Percentiles rank a stretch among this genome's conserved stretches.
Evolutionary conservation across 2,888 invertebrate species (phyloP).

Genomic region (Cyclophora albipunctata): DNA sequence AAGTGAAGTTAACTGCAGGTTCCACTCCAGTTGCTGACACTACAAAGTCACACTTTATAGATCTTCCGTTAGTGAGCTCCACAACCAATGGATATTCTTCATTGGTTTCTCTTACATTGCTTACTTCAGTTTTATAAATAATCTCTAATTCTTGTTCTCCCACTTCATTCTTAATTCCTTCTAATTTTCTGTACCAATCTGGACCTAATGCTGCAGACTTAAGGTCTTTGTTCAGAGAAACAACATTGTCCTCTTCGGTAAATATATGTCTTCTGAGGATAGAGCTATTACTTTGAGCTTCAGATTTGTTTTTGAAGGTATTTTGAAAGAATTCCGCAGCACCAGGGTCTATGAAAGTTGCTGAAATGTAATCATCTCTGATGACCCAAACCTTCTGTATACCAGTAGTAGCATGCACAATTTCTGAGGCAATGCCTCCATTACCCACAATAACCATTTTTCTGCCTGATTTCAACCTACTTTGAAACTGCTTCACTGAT

Average conservation of each 20-base stretch:
- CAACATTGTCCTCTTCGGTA: conserved; percentile 68
- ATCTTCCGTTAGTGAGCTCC: conserved; percentile 81
- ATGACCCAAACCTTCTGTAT: conserved; percentile 95
- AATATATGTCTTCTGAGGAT: conserved; percentile 80
- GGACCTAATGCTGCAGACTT: conserved; percentile 96
- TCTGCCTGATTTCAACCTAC: conserved; percentile 79
- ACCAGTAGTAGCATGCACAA: conserved; percentile 90
- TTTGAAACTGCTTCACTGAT: conserved; percentile 87
- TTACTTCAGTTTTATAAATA: conserved; percentile 76
- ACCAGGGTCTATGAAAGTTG: conserved; percentile 96
- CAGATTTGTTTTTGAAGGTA: conserved; percentile 39
- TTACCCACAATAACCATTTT: conserved; percentile 93
- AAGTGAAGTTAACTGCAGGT: conserved; percentile 78
- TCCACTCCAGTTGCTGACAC: conserved; percentile 96
- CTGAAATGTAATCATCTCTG: conserved; percentile 92
- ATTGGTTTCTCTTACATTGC: conserved; percentile 47
- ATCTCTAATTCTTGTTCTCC: conserved; percentile 73
- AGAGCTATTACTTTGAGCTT: conserved; percentile 28
- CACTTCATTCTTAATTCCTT: conserved; percentile 70
- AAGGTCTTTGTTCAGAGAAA: conserved; percentile 55
- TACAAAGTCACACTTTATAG: conserved; percentile 89
- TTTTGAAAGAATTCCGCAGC: conserved; percentile 94
- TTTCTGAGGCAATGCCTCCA: conserved; percentile 98
- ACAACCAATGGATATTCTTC: conserved; percentile 82
- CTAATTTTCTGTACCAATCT: conserved; percentile 90